Conservation (phyloP, 2,797 vertebrate species). For the Tragelaphus eurycerus region DNA sequence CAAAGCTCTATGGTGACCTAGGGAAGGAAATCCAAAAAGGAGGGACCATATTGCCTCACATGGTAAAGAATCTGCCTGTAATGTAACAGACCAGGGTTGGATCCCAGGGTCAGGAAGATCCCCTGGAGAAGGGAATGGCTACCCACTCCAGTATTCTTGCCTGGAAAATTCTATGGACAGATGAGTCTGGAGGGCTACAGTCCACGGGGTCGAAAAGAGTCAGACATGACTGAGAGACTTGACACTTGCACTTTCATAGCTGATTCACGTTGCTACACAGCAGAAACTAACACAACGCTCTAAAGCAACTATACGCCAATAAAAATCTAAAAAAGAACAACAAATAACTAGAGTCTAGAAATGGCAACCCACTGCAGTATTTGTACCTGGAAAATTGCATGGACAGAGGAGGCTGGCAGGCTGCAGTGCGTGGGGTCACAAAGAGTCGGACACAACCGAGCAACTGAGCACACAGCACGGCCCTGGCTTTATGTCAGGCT, state of each 20-base stretch:
- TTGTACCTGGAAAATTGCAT: neutral
- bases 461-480: fast-evolving
- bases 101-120: neutral
- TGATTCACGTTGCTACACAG: neutral
- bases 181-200: neutral
- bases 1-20: neutral
- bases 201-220: fast-evolving
- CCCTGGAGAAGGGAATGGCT: neutral
- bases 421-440: neutral
- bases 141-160: neutral
- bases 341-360: neutral
- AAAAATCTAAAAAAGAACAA: neutral
- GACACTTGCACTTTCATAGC: neutral
- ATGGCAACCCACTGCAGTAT: neutral
- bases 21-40: neutral
- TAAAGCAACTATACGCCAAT: neutral
- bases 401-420: neutral
- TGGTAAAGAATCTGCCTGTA: neutral
- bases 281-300: neutral
- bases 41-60: neutral
- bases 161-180: neutral
- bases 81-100: neutral
- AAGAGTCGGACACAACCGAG: neutral
- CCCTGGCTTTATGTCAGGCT: neutral
- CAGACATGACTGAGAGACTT: neutral